These are phyloP conservation scores for Orchesellides sinensis DNA, from an alignment of 2,888 invertebrate species.

Conservation along the genomic window DNA sequence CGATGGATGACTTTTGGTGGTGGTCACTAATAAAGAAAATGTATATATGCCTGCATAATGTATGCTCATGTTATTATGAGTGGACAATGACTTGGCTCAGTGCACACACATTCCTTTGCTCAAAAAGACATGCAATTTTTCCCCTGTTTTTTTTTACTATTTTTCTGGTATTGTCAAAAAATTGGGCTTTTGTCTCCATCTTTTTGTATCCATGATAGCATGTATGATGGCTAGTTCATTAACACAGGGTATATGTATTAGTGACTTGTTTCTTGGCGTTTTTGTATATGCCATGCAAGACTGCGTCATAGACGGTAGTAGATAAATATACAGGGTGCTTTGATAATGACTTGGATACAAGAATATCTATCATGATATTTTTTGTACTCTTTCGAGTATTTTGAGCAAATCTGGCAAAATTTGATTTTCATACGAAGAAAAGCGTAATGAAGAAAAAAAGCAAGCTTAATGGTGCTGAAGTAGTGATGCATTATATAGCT, in stretches of 20 bases:
- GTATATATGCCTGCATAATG: neutral
- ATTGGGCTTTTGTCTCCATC: constrained; percentile 8
- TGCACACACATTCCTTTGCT: constrained; percentile 21
- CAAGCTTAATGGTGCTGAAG: too few relatives aligned
- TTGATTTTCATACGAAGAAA: too few relatives aligned
- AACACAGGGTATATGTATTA: constrained; percentile 8
- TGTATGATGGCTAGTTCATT: constrained; percentile 9
- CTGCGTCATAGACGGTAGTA: neutral
- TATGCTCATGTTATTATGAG: neutral
- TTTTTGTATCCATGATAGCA: neutral
- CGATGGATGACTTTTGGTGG: too few relatives aligned
- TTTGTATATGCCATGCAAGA: neutral
- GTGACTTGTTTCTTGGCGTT: too few relatives aligned
- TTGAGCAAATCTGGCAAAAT: too few relatives aligned
- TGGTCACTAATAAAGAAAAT: neutral
- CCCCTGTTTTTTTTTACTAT: neutral
- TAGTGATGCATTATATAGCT: too few relatives aligned
- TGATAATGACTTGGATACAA: constrained; percentile 31
- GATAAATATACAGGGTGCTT: constrained; percentile 23
- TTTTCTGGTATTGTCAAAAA: constrained; percentile 1
- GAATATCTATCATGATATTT: constrained; percentile 5
- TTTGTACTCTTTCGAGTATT: too few relatives aligned
- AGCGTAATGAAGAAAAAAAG: too few relatives aligned
- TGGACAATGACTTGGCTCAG: constrained; percentile 44
- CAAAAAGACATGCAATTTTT: constrained; percentile 16